A percentile compares a stretch with the other conserved stretches of the same genome.
These are phyloP conservation scores for Siphlonurus alternatus DNA, from an alignment of 2,888 invertebrate genomes.

Conservation along the genomic window DNA sequence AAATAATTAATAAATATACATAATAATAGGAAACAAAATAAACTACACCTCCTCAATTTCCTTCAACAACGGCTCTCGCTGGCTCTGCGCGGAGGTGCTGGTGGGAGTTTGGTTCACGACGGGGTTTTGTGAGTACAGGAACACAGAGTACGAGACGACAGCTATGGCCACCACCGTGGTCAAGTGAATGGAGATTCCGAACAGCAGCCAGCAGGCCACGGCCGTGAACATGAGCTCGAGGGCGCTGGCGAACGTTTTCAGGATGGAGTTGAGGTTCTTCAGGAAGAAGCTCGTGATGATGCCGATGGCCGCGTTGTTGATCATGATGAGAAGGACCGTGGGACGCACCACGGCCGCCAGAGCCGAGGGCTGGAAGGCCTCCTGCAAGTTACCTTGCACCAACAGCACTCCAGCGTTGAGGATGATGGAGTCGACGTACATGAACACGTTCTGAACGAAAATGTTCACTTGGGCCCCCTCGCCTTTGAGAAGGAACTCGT, in stretches of 20 bases:
- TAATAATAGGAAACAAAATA: no score
- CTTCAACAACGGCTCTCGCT: not conserved
- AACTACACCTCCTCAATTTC: not conserved
- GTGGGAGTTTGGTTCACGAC: constrained; percentile 32
- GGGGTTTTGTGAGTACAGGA: constrained; percentile 79
- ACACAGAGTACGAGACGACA: constrained; percentile 67
- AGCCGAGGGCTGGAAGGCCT: constrained; percentile 38
- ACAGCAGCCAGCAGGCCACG: constrained; percentile 66
- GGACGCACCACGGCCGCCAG: constrained; percentile 41
- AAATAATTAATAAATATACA: no score
- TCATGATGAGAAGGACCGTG: constrained; percentile 61
- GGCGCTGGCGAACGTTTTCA: constrained; percentile 92
- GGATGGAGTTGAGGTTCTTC: constrained; percentile 80
- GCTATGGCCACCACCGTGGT: constrained; percentile 67
- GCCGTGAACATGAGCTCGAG: constrained; percentile 83
- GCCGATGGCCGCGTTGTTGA: constrained; percentile 82
- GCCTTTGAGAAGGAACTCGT: constrained; percentile 81
- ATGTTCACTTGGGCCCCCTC: constrained; percentile 71
- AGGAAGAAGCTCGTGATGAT: constrained; percentile 89
- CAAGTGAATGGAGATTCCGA: constrained; percentile 65
- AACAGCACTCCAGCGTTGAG: constrained; percentile 64
- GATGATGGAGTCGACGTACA: constrained; percentile 88
- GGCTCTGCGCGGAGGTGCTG: not conserved
- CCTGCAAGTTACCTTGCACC: constrained; percentile 42
- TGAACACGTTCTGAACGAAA: constrained; percentile 85